phyloP scores from a whole-genome alignment of 2,888 invertebrate genomes.

The Drosophila nr. medialis region DNA sequence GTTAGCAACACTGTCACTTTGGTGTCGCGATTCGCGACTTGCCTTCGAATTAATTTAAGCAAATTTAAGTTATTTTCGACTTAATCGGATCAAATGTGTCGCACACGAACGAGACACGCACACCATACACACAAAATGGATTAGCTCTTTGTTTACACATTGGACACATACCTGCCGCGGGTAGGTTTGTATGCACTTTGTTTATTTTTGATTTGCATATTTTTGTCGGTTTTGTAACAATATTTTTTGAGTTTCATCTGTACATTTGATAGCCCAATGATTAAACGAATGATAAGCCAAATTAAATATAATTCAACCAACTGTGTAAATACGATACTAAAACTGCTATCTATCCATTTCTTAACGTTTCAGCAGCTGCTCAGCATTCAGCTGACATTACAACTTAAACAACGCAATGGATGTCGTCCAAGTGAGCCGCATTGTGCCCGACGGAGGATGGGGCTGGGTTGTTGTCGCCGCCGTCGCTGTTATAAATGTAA shows the following conservation, averaged over 20 bases:
- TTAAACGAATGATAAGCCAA: conserved; percentile 38
- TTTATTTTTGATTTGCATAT: conserved; percentile 1
- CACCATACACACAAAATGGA: conserved; percentile 22
- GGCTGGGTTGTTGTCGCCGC: conserved; percentile 90
- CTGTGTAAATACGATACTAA: conserved; percentile 26
- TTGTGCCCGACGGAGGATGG: conserved; percentile 89
- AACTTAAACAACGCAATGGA: conserved; percentile 61
- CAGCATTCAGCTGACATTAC: background rate
- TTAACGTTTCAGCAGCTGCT: conserved; percentile 19
- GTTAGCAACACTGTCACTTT: conserved; percentile 25
- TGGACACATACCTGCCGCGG: conserved; percentile 1
- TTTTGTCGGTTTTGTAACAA: conserved; percentile 12
- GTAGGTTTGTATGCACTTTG: conserved; percentile 27
- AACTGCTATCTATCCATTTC: conserved; percentile 19
- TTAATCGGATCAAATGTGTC: conserved; percentile 31
- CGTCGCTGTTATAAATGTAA: conserved; percentile 88
- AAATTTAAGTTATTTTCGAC: conserved; percentile 62
- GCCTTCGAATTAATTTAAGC: conserved; percentile 61
- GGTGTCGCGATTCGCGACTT: conserved; percentile 11
- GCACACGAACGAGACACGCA: background rate
- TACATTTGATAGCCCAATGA: conserved; percentile 25
- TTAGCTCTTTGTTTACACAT: conserved; percentile 11
- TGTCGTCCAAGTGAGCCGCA: conserved; percentile 39
- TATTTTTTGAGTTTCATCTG: conserved; percentile 9
- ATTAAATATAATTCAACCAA: conserved; percentile 33